Conservation (phyloP, 37 sponge, comb jelly and placozoan genomes). For the Oopsacas minuta region DNA sequence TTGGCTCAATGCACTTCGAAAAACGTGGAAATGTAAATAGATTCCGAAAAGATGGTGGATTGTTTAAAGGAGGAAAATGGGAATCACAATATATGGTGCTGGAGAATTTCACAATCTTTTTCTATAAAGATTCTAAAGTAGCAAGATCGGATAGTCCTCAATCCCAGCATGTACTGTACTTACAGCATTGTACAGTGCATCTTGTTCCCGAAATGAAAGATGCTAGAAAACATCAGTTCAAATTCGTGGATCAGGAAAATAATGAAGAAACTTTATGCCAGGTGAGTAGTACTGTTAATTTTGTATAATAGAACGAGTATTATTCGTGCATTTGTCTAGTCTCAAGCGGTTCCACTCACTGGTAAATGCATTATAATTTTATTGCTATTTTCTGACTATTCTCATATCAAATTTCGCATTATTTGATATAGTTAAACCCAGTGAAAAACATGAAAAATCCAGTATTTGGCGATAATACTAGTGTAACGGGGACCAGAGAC, state of each 20-base stretch:
- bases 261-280: background rate
- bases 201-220: background rate
- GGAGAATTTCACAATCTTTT: background rate
- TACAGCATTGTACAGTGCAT: background rate
- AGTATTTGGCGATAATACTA: too few relatives aligned
- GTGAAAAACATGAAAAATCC: too few relatives aligned
- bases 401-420: too few relatives aligned
- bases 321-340: too few relatives aligned
- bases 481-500: too few relatives aligned
- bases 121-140: slow-evolving; percentile 13
- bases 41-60: background rate
- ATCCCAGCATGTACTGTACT: background rate
- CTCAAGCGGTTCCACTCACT: too few relatives aligned
- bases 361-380: too few relatives aligned
- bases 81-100: background rate
- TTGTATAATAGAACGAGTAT: too few relatives aligned
- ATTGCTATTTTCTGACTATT: too few relatives aligned
- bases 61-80: background rate
- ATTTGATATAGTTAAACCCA: too few relatives aligned
- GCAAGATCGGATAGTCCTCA: background rate
- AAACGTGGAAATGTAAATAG: background rate
- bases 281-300: too few relatives aligned
- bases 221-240: background rate
- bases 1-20: background rate
- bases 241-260: background rate